A percentile compares a stretch with the other conserved stretches of the same genome.
Evolutionary conservation across 2,888 invertebrate species (phyloP).

Genomic region (Tineola bisselliella): DNA sequence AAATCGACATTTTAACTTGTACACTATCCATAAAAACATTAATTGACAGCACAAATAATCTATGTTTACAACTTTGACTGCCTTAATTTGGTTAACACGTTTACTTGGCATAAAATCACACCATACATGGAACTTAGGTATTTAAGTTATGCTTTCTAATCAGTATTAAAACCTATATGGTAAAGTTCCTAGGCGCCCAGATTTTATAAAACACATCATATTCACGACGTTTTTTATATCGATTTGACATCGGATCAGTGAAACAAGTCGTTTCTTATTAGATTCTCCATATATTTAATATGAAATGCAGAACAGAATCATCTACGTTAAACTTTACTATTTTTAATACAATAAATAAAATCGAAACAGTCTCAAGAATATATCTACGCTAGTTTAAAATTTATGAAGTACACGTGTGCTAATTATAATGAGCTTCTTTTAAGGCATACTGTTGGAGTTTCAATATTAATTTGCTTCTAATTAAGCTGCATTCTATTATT

Average conservation of each 20-base stretch:
- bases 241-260: neutral
- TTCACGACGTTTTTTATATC: neutral
- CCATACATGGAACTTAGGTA: neutral
- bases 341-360: neutral
- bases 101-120: neutral
- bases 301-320: too few relatives aligned
- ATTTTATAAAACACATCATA: neutral
- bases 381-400: neutral
- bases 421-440: neutral
- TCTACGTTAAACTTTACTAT: too few relatives aligned
- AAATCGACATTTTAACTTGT: neutral
- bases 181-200: neutral
- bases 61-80: neutral
- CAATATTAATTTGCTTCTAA: neutral
- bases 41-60: neutral
- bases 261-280: too few relatives aligned
- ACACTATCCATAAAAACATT: neutral
- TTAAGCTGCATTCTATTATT: neutral
- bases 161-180: neutral
- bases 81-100: constrained; percentile 8
- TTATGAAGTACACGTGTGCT: neutral
- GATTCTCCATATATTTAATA: too few relatives aligned
- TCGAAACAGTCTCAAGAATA: neutral
- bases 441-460: neutral
- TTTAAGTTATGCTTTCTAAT: constrained; percentile 3